Base-by-base conservation (phyloP, 1,140 invertebrate genomes). In the Portunus trituberculatus region DNA sequence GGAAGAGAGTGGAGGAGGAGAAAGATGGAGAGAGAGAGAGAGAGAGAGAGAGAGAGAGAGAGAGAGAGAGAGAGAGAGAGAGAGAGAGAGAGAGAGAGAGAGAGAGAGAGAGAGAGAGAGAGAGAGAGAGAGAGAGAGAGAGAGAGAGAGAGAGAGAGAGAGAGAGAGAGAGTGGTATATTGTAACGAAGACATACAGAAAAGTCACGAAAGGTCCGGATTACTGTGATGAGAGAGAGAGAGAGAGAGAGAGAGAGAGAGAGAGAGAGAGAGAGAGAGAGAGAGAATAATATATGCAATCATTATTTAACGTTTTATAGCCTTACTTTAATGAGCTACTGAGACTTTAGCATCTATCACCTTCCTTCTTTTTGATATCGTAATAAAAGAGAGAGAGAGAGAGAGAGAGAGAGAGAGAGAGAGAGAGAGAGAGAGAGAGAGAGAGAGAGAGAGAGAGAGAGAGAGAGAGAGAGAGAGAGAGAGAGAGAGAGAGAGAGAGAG, bases 321-420 rank as follows among this genome's bases (percentile, higher is more conserved):
- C 39, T 39, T 39, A 39, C 39, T 39, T 39, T 39, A 39, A 83
- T 83, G 29, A 83, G 76, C 25, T 29, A 29, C 29, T 83, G 7
- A 29, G 76, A 83, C 76, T 83, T 39, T 39, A 39, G 6, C 6
- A 39, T 39, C 39, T 39, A 2, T 39, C 39, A 39, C 39, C 39
- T 39, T 39, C 39, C 6, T 39, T 6, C 39, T 39, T 39, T 39
- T 39, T 39, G 39, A 39, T 39, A 39, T 39, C 39, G 39, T 39
- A 39, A 39, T 39, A 39, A 39, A 39, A 39, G 1, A 39, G 39
- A 39, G 39, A 39, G 76, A 83, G 76, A 83, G 76, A 83, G 76
- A 83, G 76, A 83, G 76, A 83, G 76, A 83, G 76, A 83, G 76
- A 83, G 76, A 83, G 76, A 83, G 76, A 83, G 76, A 83, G 76